A percentile compares a stretch with the other conserved stretches of the same genome.
These are phyloP conservation scores for Ameiurus melas DNA, from an alignment of 2,113 vertebrate genomes.

Conservation along the genomic window DNA sequence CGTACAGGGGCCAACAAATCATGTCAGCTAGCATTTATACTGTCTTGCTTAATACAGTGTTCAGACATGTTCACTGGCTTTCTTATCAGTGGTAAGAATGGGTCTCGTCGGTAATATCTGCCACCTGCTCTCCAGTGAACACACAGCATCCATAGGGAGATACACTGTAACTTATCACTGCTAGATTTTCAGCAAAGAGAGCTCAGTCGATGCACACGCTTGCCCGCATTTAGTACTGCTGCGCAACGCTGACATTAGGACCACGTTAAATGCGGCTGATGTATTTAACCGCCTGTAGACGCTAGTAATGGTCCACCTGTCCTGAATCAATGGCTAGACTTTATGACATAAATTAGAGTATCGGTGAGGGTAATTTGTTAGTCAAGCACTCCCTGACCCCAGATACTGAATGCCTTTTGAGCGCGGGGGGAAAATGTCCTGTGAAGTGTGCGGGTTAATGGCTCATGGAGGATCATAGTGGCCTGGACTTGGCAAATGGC, in stretches of 20 bases:
- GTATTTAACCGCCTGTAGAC: conserved; percentile 10
- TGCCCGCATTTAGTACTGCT: background rate
- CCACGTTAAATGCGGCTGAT: conserved; percentile 31
- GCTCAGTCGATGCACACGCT: background rate
- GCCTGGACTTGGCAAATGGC: conserved; percentile 80
- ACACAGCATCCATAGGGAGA: background rate
- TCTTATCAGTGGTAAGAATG: background rate
- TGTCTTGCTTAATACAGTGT: conserved; percentile 2
- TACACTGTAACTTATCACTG: conserved; percentile 5
- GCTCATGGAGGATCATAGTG: conserved; percentile 73
- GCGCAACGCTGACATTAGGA: background rate
- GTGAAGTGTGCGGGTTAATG: conserved; percentile 68
- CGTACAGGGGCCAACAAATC: background rate
- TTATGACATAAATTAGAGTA: conserved; percentile 45
- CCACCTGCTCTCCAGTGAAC: conserved; percentile 38
- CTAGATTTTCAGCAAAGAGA: background rate
- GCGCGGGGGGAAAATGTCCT: conserved; percentile 44
- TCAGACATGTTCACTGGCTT: background rate
- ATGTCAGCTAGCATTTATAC: background rate
- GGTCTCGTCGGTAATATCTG: conserved; percentile 4
- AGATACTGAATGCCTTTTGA: conserved; percentile 15
- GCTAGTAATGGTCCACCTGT: conserved; percentile 41
- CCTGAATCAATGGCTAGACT: conserved; percentile 32
- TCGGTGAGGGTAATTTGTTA: conserved; percentile 40
- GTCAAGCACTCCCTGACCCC: conserved; percentile 4